These are phyloP conservation scores for Druceiella hillmani DNA, from an alignment of 2,888 invertebrate species.

Conservation along the genomic window DNA sequence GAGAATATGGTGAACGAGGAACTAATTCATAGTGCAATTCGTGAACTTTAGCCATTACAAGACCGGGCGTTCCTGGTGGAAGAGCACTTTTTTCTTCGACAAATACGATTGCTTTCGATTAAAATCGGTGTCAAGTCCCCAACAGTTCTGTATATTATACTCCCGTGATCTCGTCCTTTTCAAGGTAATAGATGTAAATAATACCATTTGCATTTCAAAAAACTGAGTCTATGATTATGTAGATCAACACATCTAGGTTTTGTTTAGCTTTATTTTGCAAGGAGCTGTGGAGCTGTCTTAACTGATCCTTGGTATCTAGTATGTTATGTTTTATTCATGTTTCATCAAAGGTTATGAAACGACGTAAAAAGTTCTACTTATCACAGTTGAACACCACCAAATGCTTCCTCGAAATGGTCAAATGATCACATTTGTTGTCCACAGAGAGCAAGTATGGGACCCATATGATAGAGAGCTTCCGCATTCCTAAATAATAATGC, in stretches of 20 bases:
- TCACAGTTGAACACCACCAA: conserved; percentile 1
- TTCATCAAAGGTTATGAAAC: conserved; percentile 10
- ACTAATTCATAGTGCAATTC: background rate
- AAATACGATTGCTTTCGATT: background rate
- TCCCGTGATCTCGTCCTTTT: background rate
- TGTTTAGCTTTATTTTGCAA: conserved; percentile 11
- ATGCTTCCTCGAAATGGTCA: background rate
- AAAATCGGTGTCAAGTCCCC: background rate
- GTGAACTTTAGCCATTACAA: background rate
- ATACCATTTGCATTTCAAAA: too few relatives aligned
- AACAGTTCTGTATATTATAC: background rate
- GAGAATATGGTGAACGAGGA: background rate
- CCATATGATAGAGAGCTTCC: background rate
- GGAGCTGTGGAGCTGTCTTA: conserved; percentile 10
- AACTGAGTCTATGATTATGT: too few relatives aligned
- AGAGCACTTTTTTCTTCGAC: background rate
- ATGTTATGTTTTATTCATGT: conserved; percentile 9
- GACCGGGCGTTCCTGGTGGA: background rate
- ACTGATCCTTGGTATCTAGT: conserved; percentile 18
- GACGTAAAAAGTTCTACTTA: conserved; percentile 5
- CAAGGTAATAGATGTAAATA: background rate
- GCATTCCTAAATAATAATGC: background rate
- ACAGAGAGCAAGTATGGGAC: background rate
- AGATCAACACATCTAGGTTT: conserved; percentile 5
- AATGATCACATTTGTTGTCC: background rate